These are phyloP conservation scores for Centropyge bicolor DNA, from an alignment of 2,797 vertebrate species.

Conservation along the genomic window DNA sequence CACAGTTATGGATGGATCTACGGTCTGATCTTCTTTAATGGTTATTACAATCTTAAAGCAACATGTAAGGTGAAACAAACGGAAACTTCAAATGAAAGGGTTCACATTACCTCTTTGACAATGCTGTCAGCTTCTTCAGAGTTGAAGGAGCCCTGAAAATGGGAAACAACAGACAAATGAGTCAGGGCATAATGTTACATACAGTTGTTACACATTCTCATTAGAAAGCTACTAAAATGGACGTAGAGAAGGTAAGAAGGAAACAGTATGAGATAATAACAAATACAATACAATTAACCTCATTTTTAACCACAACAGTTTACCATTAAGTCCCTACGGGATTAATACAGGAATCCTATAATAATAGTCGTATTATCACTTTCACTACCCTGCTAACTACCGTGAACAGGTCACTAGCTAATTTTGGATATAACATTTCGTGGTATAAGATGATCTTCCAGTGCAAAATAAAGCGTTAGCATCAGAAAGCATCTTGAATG, in stretches of 20 bases:
- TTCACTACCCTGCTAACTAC: too few species aligned
- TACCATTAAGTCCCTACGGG: background rate
- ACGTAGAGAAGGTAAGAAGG: background rate
- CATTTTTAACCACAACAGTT: background rate
- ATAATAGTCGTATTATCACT: background rate
- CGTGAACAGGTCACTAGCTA: accelerated
- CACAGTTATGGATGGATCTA: background rate
- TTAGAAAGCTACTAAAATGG: background rate
- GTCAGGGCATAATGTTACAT: background rate
- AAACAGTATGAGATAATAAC: background rate
- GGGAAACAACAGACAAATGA: background rate
- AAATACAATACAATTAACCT: background rate
- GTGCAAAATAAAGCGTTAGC: background rate
- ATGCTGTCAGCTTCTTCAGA: conserved; percentile 91
- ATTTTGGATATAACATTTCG: accelerated
- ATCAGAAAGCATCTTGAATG: background rate
- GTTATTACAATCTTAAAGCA: background rate
- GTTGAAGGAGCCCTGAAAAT: conserved; percentile 89
- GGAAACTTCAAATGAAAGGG: background rate
- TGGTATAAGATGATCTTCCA: background rate
- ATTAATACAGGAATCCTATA: background rate
- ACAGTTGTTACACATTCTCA: background rate
- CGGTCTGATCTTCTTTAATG: too few species aligned
- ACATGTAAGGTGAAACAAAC: background rate
- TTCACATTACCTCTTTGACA: conserved; percentile 90